phyloP scores from a whole-genome alignment of 2,113 vertebrate species.

The Coptodon bakossiorum region DNA sequence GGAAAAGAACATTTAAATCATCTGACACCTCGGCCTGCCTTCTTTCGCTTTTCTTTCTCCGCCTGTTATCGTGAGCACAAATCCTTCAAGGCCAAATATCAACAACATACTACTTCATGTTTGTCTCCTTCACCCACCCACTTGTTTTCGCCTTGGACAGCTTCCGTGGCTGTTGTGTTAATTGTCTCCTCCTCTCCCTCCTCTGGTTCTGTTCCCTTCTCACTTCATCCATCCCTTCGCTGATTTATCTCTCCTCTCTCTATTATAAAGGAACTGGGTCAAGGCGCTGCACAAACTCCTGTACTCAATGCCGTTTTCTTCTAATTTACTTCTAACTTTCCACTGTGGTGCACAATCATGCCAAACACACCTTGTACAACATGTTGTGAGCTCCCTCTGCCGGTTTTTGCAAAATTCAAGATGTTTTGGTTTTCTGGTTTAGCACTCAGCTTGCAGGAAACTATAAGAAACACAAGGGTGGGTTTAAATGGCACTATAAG shows the following conservation, averaged over 20 bases:
- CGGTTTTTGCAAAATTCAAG: neutral
- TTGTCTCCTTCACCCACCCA: neutral
- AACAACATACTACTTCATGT: neutral
- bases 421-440: neutral
- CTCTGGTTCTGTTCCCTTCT: neutral
- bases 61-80: neutral
- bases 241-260: constrained; percentile 18
- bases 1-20: neutral
- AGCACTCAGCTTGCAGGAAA: neutral
- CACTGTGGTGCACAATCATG: neutral
- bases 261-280: constrained; percentile 31
- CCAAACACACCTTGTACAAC: neutral
- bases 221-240: neutral
- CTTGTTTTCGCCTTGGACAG: neutral
- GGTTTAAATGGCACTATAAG: neutral
- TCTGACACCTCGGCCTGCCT: neutral
- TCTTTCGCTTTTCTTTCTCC: neutral
- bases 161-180: constrained; percentile 10
- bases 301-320: neutral
- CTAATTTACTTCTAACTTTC: neutral
- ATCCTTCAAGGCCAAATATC: constrained; percentile 6
- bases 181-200: constrained; percentile 4
- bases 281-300: neutral
- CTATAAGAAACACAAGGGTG: neutral
- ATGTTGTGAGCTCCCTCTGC: neutral